A percentile compares a stretch with the other conserved stretches of the same genome.
Evolutionary conservation across 2,888 invertebrate species (phyloP).

Genomic region (Fragum whitleyi): DNA sequence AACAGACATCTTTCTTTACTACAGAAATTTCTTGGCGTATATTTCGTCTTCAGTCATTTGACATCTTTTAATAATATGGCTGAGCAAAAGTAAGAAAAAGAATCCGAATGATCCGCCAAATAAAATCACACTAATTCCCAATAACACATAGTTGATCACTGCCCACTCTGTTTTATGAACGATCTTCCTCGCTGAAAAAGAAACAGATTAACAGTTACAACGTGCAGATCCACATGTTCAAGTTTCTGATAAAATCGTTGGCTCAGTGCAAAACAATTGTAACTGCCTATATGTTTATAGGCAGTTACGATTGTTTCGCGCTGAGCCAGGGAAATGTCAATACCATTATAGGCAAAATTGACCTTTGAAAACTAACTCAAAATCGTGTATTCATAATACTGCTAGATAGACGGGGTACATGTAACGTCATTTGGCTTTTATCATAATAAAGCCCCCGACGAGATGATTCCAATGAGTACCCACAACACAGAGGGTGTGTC

Average conservation of each 20-base stretch:
- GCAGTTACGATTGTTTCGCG: too few species aligned
- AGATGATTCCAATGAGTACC: too few species aligned
- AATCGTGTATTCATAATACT: neutral
- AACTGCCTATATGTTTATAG: too few species aligned
- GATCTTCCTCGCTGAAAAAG: slow-evolving; percentile 42
- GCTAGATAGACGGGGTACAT: neutral
- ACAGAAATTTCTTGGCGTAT: slow-evolving; percentile 10
- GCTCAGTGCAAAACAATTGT: too few species aligned
- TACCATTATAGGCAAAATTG: neutral
- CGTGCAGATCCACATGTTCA: neutral
- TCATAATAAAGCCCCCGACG: too few species aligned
- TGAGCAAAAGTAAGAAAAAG: neutral
- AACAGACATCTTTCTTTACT: too few species aligned
- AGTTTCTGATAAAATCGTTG: neutral
- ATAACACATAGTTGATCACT: slow-evolving; percentile 35
- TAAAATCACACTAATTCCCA: slow-evolving; percentile 26
- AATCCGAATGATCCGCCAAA: neutral
- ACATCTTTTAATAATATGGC: neutral
- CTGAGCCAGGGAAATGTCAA: neutral
- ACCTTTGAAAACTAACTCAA: too few species aligned
- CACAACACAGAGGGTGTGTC: too few species aligned
- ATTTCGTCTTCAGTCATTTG: slow-evolving; percentile 14
- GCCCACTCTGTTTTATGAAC: slow-evolving; percentile 36
- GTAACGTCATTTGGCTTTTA: too few species aligned
- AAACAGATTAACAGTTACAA: neutral